Conservation (phyloP, 23 tunicate species). For the Diplosoma virens region DNA sequence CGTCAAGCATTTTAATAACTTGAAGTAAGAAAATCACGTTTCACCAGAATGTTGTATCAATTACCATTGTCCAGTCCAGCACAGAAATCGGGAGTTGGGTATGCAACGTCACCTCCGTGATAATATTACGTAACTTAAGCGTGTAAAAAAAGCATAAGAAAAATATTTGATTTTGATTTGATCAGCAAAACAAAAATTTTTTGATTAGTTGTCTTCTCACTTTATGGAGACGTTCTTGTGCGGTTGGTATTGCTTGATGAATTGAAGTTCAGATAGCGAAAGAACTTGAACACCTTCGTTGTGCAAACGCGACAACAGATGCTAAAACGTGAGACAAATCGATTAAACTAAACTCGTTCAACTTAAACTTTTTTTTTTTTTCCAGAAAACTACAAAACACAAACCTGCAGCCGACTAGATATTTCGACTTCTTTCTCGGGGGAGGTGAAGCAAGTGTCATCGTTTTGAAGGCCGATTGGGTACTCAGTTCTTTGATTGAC, state of each 20-base stretch:
- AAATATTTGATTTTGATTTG: not conserved
- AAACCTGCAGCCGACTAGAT: conserved; percentile 60
- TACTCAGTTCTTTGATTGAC: conserved; percentile 9
- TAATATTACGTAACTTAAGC: too few relatives aligned
- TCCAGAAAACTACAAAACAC: not conserved
- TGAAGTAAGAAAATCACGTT: not conserved
- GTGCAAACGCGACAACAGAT: conserved; percentile 73
- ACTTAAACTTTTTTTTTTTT: not conserved
- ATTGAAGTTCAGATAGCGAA: conserved; percentile 80
- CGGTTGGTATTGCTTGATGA: conserved; percentile 70
- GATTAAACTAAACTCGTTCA: not conserved
- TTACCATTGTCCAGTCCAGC: too few relatives aligned
- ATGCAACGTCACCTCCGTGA: too few relatives aligned
- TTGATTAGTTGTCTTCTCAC: not conserved
- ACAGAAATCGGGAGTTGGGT: too few relatives aligned
- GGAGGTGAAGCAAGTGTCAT: not conserved
- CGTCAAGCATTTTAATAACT: not conserved
- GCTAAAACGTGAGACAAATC: conserved; percentile 25
- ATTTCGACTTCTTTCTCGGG: conserved; percentile 62
- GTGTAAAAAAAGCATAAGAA: not conserved
- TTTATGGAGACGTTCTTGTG: conserved; percentile 5
- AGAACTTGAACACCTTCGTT: conserved; percentile 92
- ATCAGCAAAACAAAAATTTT: not conserved
- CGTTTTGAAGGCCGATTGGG: conserved; percentile 2
- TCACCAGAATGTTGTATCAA: too few relatives aligned